Conservation (phyloP, 2,797 vertebrate genomes). For the Mus spretus region DNA sequence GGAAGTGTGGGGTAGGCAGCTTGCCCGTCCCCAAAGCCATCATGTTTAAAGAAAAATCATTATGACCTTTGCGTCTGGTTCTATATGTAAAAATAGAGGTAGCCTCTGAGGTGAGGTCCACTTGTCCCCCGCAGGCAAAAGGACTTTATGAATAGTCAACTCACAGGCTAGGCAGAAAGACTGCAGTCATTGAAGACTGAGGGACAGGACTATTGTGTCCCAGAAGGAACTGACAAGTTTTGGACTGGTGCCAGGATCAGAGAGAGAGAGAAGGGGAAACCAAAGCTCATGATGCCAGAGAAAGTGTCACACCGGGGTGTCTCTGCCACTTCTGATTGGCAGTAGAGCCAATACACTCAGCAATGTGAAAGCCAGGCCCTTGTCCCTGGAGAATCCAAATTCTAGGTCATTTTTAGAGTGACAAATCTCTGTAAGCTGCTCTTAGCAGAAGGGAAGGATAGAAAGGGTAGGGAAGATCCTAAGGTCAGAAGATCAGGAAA, state of each 20-base stretch:
- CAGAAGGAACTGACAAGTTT: not conserved
- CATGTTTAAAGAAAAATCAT: not conserved
- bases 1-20: not conserved
- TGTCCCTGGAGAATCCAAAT: not conserved
- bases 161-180: not conserved
- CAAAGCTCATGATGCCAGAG: not conserved
- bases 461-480: not conserved
- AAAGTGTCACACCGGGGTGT: not conserved
- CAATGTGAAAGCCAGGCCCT: not conserved
- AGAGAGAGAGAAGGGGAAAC: not conserved
- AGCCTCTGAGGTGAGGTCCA: not conserved
- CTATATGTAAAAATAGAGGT: not conserved
- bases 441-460: not conserved
- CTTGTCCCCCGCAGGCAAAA: not conserved
- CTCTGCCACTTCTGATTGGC: not conserved
- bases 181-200: not conserved
- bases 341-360: not conserved
- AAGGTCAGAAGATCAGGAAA: not conserved
- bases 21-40: constrained; percentile 11
- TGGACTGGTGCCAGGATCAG: not conserved
- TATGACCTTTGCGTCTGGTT: not conserved
- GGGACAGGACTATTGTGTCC: not conserved
- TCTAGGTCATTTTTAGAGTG: not conserved
- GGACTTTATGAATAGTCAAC: not conserved
- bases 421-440: not conserved